These are phyloP conservation scores for Acanthosepion esculentum DNA, from an alignment of 2,888 invertebrate genomes.

Conservation along the genomic window DNA sequence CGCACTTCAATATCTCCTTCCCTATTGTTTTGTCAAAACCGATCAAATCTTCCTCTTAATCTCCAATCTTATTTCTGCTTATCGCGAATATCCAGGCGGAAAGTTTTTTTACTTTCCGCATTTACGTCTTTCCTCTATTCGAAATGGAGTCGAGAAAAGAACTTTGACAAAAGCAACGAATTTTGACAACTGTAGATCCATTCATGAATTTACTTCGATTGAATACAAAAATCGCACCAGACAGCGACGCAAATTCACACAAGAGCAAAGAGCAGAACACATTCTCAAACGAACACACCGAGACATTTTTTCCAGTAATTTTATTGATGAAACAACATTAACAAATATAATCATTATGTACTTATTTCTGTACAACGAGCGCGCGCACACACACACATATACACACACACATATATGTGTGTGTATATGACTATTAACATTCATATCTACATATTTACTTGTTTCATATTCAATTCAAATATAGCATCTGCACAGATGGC, in stretches of 20 bases:
- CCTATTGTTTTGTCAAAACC: background rate
- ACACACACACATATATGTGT: too few relatives aligned
- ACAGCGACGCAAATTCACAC: background rate
- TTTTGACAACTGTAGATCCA: background rate
- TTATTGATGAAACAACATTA: too few relatives aligned
- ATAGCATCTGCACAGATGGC: too few relatives aligned
- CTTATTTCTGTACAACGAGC: too few relatives aligned
- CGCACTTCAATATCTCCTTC: background rate
- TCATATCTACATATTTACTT: too few relatives aligned
- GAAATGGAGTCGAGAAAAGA: background rate
- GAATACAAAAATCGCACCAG: background rate
- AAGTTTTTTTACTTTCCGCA: background rate
- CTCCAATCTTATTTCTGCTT: background rate
- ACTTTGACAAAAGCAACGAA: background rate
- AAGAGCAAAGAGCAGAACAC: too few relatives aligned
- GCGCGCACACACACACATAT: too few relatives aligned
- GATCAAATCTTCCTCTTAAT: background rate
- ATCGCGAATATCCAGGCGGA: background rate
- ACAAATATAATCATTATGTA: too few relatives aligned
- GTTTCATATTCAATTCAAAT: too few relatives aligned
- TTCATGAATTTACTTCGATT: background rate
- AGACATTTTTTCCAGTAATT: too few relatives aligned
- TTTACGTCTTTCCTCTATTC: background rate
- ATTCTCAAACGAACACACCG: too few relatives aligned
- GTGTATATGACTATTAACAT: too few relatives aligned